phyloP scores from a whole-genome alignment of 92 coral and sea anemone species.

The Porites evermanni region DNA sequence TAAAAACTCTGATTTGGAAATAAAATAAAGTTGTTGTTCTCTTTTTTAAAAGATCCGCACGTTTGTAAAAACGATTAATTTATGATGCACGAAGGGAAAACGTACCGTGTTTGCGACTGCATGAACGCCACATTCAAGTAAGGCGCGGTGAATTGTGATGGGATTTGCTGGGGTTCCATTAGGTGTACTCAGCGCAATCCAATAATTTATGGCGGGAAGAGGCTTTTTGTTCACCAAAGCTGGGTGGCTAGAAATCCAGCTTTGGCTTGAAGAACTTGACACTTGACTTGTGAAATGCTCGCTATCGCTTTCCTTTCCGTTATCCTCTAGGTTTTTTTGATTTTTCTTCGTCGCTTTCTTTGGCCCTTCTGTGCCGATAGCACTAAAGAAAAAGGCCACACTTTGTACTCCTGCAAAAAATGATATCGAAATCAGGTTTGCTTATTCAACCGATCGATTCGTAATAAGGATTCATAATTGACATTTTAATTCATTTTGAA shows the following conservation, averaged over 20 bases:
- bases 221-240: conserved; percentile 5
- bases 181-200: conserved; percentile 2
- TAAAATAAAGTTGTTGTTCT: no score
- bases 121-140: conserved; percentile 6
- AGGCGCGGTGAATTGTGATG: neutral
- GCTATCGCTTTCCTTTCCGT: conserved; percentile 34
- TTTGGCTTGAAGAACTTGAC: conserved; percentile 22
- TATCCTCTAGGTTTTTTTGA: neutral
- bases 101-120: conserved; percentile 11
- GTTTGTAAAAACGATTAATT: no score
- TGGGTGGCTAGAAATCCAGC: conserved; percentile 30
- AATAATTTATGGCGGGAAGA: neutral
- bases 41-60: no score
- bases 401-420: conserved; percentile 19
- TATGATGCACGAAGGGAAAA: no score
- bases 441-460: neutral
- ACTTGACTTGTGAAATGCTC: neutral
- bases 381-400: conserved; percentile 45
- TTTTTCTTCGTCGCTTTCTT: conserved; percentile 18
- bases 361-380: conserved; percentile 36
- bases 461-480: neutral
- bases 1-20: no score
- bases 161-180: conserved; percentile 10
- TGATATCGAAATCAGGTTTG: neutral
- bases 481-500: neutral